Percentiles rank a stretch among this genome's conserved stretches.
Evolutionary conservation across 2,113 vertebrate genomes (phyloP).

Genomic region (Lipophrys pholis): DNA sequence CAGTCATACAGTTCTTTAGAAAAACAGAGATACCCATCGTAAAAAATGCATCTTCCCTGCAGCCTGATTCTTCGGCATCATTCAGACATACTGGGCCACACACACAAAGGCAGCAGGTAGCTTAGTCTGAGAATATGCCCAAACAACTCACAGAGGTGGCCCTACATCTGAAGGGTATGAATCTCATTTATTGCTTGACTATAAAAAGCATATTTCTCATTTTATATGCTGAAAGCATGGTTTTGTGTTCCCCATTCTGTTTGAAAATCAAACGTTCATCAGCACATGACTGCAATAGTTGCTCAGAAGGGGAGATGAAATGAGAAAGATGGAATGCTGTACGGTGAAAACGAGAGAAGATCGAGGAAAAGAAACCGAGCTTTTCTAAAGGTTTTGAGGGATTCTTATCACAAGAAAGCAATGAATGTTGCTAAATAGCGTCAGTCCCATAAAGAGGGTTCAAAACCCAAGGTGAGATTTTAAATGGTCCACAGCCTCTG

Average conservation of each 20-base stretch:
- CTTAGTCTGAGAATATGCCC: not conserved
- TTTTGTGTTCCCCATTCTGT: not conserved
- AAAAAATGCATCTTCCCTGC: slow-evolving; percentile 7
- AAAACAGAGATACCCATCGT: not conserved
- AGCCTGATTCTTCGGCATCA: slow-evolving; percentile 2
- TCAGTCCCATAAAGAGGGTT: no score
- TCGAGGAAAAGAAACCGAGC: slow-evolving; percentile 1
- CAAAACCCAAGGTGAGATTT: no score
- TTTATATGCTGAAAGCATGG: slow-evolving; percentile 2
- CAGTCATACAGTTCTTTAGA: not conserved
- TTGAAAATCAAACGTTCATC: slow-evolving; percentile 3
- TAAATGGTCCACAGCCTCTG: no score
- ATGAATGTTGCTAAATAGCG: no score
- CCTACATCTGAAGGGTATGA: not conserved
- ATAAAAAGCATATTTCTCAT: slow-evolving; percentile 16
- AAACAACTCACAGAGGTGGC: not conserved
- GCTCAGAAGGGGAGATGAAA: slow-evolving; percentile 2
- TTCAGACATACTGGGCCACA: slow-evolving; percentile 3
- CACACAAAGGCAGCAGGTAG: not conserved
- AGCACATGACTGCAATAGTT: not conserved
- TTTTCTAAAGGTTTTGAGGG: not conserved
- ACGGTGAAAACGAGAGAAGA: slow-evolving; percentile 1
- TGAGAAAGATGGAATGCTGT: slow-evolving; percentile 10
- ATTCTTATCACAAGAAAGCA: no score
- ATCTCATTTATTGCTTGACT: slow-evolving; percentile 13